phyloP scores from a whole-genome alignment of 2,888 invertebrate species.

The Drymonia ruficornis region DNA sequence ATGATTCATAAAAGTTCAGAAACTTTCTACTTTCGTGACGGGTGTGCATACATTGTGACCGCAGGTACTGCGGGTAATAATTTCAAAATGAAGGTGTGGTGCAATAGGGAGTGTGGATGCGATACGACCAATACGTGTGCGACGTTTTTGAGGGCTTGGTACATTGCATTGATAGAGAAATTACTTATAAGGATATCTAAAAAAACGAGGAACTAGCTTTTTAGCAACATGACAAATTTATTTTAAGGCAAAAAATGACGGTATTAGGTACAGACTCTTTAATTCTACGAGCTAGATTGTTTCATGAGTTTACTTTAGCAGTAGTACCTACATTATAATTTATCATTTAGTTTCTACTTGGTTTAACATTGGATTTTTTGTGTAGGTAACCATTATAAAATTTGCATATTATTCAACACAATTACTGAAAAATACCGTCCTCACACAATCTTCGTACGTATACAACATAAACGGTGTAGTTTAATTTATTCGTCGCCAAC shows the following conservation, averaged over 20 bases:
- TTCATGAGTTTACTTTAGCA: too few species aligned
- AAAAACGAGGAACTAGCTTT: too few species aligned
- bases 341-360: too few species aligned
- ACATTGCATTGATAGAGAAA: too few species aligned
- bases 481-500: constrained; percentile 60
- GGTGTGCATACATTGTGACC: constrained; percentile 42
- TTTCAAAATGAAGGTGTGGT: constrained; percentile 43
- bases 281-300: too few species aligned
- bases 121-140: background rate
- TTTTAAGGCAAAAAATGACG: too few species aligned
- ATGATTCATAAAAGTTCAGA: constrained; percentile 44
- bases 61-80: constrained; percentile 35
- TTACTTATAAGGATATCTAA: too few species aligned
- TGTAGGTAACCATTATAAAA: background rate
- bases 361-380: background rate
- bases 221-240: too few species aligned
- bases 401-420: background rate
- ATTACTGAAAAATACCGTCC: background rate
- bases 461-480: constrained; percentile 20
- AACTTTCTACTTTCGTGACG: constrained; percentile 44
- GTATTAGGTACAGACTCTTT: too few species aligned
- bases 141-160: background rate
- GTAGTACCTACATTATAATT: too few species aligned
- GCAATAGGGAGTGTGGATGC: constrained; percentile 26
- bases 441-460: background rate